Conservation (phyloP, 2,113 vertebrate genomes). For the Orycteropus afer region DNA sequence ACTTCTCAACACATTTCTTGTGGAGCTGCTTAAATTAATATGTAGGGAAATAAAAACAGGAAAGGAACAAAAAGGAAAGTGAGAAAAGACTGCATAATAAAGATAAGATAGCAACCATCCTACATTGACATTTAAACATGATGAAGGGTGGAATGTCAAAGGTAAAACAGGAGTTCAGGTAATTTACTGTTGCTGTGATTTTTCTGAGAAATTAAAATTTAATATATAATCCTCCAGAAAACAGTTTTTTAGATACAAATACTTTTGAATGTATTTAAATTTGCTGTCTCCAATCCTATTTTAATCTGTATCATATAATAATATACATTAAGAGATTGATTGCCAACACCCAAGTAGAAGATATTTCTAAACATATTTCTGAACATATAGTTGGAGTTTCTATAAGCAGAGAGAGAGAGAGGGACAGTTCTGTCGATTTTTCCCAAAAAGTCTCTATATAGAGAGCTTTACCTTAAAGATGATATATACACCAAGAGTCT, state of each 20-base stretch:
- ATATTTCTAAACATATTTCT: conserved; percentile 38
- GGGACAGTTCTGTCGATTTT: background rate
- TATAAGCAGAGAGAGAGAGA: background rate
- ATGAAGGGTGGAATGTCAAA: background rate
- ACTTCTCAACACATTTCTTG: conserved; percentile 78
- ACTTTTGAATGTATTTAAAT: conserved; percentile 13
- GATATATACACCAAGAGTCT: background rate
- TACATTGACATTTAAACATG: background rate
- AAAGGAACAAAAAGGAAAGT: conserved; percentile 54
- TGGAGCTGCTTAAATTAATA: conserved; percentile 68
- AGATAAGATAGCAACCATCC: background rate
- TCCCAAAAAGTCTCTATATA: background rate
- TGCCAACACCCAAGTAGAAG: conserved; percentile 38
- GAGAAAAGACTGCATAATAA: conserved; percentile 1
- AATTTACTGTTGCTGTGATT: background rate
- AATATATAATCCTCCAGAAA: background rate
- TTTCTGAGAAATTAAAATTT: conserved; percentile 27
- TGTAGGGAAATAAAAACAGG: conserved; percentile 61
- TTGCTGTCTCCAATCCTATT: background rate
- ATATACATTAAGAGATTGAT: background rate
- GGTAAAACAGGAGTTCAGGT: background rate
- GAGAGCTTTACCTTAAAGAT: background rate
- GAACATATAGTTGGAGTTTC: conserved; percentile 39
- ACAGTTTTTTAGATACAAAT: background rate
- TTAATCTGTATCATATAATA: background rate